Conservation (phyloP, 2,888 invertebrate genomes). For the Diplazon laetatorius region DNA sequence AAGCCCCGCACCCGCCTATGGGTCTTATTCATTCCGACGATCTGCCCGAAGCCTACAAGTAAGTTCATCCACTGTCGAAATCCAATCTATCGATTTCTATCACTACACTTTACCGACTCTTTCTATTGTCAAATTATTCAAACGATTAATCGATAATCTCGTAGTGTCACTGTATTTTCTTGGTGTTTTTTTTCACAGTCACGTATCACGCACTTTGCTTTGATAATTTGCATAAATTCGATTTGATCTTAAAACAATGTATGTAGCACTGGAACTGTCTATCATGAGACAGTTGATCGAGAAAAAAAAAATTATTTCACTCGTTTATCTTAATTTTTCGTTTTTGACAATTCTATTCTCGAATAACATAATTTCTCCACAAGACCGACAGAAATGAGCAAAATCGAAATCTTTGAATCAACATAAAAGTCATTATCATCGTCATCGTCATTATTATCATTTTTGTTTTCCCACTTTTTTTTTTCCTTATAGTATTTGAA, state of each 20-base stretch:
- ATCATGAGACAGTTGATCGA: neutral
- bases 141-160: constrained; percentile 13
- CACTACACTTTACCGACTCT: constrained; percentile 23
- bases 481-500: neutral
- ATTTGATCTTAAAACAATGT: neutral
- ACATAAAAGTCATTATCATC: neutral
- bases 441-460: too few relatives aligned
- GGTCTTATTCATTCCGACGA: constrained; percentile 93
- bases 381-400: constrained; percentile 7
- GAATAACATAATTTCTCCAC: too few relatives aligned
- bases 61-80: constrained; percentile 83
- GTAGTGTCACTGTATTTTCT: constrained; percentile 10
- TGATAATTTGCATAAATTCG: neutral
- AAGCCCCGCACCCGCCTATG: constrained; percentile 88
- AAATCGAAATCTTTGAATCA: neutral
- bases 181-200: constrained; percentile 24
- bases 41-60: constrained; percentile 93
- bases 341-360: neutral
- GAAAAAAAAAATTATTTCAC: neutral
- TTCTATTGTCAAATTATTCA: constrained; percentile 30
- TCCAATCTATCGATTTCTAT: constrained; percentile 69
- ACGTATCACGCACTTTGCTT: constrained; percentile 44
- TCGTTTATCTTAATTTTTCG: neutral
- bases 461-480: too few relatives aligned
- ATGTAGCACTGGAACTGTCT: neutral